Evolutionary conservation across 1,140 invertebrate species (phyloP).

Genomic region (Ptiloglossa arizonensis): DNA sequence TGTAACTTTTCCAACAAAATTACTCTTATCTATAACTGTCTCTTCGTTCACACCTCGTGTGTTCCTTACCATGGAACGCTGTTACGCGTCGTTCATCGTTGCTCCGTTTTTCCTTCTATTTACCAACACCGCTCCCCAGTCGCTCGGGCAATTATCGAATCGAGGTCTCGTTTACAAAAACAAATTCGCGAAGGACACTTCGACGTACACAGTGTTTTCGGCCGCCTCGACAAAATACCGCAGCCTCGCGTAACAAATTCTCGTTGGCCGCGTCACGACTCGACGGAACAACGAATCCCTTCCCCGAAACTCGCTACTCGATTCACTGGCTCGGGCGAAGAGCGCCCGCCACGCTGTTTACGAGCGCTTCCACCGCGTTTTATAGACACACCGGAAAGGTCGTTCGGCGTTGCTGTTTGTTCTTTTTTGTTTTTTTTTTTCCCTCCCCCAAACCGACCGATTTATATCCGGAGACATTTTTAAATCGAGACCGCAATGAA

Average conservation of each 20-base stretch:
- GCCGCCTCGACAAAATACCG: not conserved
- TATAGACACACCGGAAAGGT: slow-evolving; percentile 10
- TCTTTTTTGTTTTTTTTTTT: not conserved
- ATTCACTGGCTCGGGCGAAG: not conserved
- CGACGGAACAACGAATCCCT: slow-evolving; percentile 16
- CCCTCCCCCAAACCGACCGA: not conserved
- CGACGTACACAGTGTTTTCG: not conserved
- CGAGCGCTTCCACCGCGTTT: not conserved
- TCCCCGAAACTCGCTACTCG: not conserved
- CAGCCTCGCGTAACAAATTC: not conserved
- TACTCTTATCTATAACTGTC: no score
- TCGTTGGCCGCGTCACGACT: not conserved
- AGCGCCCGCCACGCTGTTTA: not conserved
- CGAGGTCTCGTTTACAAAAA: not conserved
- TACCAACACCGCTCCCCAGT: no score
- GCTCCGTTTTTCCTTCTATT: no score
- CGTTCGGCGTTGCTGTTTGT: not conserved
- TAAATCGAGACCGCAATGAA: not conserved
- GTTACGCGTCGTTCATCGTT: no score
- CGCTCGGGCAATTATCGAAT: no score
- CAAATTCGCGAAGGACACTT: not conserved
- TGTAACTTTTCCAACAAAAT: no score
- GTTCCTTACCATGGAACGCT: no score
- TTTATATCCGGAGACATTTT: not conserved
- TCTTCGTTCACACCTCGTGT: no score